phyloP scores from a whole-genome alignment of 2,797 vertebrate species.

The Takifugu ocellatus region DNA sequence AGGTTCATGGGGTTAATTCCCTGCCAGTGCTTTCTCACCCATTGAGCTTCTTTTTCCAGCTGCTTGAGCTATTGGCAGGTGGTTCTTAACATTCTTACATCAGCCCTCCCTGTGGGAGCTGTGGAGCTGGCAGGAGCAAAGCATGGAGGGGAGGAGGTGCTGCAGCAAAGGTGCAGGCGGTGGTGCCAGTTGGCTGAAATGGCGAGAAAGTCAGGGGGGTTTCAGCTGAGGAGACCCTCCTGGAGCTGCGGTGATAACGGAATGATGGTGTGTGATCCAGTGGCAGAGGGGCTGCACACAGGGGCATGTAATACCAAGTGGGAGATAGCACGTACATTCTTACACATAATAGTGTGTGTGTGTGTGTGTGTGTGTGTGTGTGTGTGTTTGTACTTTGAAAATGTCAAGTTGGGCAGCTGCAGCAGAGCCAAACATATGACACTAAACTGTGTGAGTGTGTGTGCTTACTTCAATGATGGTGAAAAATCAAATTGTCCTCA shows the following conservation, averaged over 20 bases:
- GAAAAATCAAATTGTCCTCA: background rate
- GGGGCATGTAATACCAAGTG: slow-evolving; percentile 46
- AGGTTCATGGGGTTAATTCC: slow-evolving; percentile 54
- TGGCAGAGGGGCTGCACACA: slow-evolving; percentile 35
- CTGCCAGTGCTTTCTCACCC: slow-evolving; percentile 43
- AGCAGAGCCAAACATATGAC: no score
- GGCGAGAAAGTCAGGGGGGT: slow-evolving; percentile 23
- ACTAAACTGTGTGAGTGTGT: slow-evolving; percentile 3
- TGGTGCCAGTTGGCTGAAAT: slow-evolving; percentile 36
- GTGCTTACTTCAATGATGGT: slow-evolving; percentile 7
- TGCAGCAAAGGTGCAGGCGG: slow-evolving; percentile 32
- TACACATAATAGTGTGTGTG: slow-evolving; percentile 35
- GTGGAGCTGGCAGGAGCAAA: slow-evolving; percentile 33
- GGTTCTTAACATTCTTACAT: slow-evolving; percentile 34
- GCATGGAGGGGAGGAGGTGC: slow-evolving; percentile 22
- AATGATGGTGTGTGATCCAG: slow-evolving; percentile 40
- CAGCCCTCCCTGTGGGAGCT: slow-evolving; percentile 40
- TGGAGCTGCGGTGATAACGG: slow-evolving; percentile 61
- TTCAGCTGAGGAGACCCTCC: slow-evolving; percentile 52
- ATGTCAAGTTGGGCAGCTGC: no score
- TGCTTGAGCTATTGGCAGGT: slow-evolving; percentile 47
- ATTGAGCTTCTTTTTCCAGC: slow-evolving; percentile 56
- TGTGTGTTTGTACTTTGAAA: no score
- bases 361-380: slow-evolving; percentile 4
- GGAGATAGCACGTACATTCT: slow-evolving; percentile 43